A percentile compares a stretch with the other conserved stretches of the same genome.
Evolutionary conservation across 1,140 invertebrate species (phyloP).

Genomic region (Eubasilissa regina): DNA sequence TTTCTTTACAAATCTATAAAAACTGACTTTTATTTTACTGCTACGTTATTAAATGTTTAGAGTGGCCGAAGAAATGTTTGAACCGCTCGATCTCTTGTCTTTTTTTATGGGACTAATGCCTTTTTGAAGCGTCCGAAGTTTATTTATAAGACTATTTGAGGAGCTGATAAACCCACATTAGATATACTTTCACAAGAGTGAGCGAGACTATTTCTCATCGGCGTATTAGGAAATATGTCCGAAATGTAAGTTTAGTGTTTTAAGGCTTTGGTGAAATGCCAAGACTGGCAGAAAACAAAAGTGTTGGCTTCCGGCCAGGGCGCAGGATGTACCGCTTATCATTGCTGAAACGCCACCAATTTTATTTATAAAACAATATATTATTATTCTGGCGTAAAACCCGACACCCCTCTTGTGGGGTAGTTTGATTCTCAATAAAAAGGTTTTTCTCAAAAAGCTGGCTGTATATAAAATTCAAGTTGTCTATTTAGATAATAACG

Average conservation of each 20-base stretch:
- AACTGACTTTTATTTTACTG: too few relatives aligned
- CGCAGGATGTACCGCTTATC: conserved; percentile 19
- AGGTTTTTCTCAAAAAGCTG: background rate
- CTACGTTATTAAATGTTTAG: too few relatives aligned
- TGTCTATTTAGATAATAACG: background rate
- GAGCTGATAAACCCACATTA: conserved; percentile 11
- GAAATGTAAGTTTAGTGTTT: conserved; percentile 20
- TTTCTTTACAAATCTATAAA: too few relatives aligned
- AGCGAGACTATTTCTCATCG: conserved; percentile 1
- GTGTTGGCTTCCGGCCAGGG: conserved; percentile 21
- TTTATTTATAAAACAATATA: conserved; percentile 16
- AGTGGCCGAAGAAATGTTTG: too few relatives aligned
- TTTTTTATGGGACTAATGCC: background rate
- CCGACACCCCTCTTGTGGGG: background rate
- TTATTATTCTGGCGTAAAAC: conserved; percentile 17
- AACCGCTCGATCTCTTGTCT: too few relatives aligned
- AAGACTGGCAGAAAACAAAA: conserved; percentile 40
- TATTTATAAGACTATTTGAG: conserved; percentile 13
- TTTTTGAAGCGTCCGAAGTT: background rate
- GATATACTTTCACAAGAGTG: background rate
- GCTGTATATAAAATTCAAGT: background rate
- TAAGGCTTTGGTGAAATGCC: conserved; percentile 12
- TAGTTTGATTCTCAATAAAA: background rate
- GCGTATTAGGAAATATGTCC: conserved; percentile 20
- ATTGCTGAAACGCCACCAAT: background rate